These are phyloP conservation scores for Charanyca ferruginea DNA, from an alignment of 2,888 invertebrate genomes.

Conservation along the genomic window DNA sequence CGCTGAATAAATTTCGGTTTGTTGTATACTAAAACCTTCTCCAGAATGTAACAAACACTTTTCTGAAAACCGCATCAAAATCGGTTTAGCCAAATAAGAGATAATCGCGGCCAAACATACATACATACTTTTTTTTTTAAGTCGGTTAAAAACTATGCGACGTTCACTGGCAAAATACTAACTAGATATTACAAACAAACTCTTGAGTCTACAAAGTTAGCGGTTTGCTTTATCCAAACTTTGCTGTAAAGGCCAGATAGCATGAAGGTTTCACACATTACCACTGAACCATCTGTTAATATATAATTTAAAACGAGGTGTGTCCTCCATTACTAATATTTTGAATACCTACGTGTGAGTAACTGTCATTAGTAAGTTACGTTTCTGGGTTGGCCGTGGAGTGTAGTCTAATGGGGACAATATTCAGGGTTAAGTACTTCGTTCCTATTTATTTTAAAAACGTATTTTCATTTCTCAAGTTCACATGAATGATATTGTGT, in stretches of 20 bases:
- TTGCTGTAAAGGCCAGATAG: slow-evolving; percentile 9
- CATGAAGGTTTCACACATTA: slow-evolving; percentile 16
- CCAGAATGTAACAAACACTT: too few species aligned
- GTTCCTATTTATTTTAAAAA: slow-evolving; percentile 18
- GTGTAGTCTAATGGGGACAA: slow-evolving; percentile 39
- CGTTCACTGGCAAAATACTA: too few species aligned
- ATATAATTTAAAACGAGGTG: slow-evolving; percentile 29
- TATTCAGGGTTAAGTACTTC: slow-evolving; percentile 42
- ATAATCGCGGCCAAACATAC: too few species aligned
- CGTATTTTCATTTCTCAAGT: slow-evolving; percentile 14
- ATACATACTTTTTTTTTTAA: too few species aligned
- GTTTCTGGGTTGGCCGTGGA: slow-evolving; percentile 44
- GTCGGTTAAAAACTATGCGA: too few species aligned
- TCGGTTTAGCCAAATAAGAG: too few species aligned
- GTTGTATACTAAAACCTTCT: too few species aligned
- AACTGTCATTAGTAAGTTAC: slow-evolving; percentile 46
- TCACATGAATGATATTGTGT: not conserved
- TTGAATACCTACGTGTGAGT: slow-evolving; percentile 31
- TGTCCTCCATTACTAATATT: slow-evolving; percentile 28
- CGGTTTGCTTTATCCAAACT: slow-evolving; percentile 7
- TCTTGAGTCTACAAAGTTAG: not conserved
- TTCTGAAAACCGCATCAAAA: too few species aligned
- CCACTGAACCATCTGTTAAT: slow-evolving; percentile 15
- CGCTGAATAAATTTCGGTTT: too few species aligned
- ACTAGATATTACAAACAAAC: too few species aligned